Evolutionary conservation across 2,888 invertebrate species (phyloP), one percentile per base, ranked within the genome.

Genomic region (Ditylenchus weischeri): DNA sequence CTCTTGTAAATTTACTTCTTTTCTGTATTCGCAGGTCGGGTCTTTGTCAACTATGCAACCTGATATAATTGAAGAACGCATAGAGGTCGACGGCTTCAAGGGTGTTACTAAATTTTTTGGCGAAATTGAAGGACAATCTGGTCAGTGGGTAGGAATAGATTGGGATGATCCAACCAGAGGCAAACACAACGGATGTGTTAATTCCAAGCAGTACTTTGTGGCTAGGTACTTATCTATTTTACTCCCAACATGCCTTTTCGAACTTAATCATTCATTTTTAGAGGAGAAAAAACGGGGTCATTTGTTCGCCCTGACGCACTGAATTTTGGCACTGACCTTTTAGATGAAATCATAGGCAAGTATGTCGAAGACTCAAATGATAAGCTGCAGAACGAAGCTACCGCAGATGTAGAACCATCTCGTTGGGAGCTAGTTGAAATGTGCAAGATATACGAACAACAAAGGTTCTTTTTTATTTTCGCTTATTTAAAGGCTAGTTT

Each of bases 81-180:
- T 54, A 19, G 19, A 38, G 47, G 48, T n/a, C 48, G 62, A 68
- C n/a, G 49, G 61, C 18, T n/a, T n/a, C 21, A 68, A 67, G n/a
- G 69, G 69, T 35, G 67, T 62, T 21, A 57, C 66, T 13, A 51
- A 57, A 38, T 69, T 61, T 68, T 51, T 43, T 48, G 69, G 69
- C 6, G 58, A 35, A 43, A 50, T 69, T 35, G 68, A 48, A 8
- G 67, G 69, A n/a, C 54, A 61, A 7, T 35, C 48, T 19, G 69
- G 62, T 15, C 35, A 54, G 36, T 95, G 94, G 95, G 86, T 92
- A 66, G 96, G 96, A 0, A 88, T 96, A n/a, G 95, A 96, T 83
- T 96, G 95, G 95, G 95, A 96, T 84, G 89, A 92, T 79, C 87
- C 88, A 4, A 85, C 86, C 10, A 87, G 95, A 78, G 96, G 96